Evolutionary conservation across 2,113 vertebrate species (phyloP), one percentile per base, ranked within the genome.

Genomic region (Synchiropus splendidus): DNA sequence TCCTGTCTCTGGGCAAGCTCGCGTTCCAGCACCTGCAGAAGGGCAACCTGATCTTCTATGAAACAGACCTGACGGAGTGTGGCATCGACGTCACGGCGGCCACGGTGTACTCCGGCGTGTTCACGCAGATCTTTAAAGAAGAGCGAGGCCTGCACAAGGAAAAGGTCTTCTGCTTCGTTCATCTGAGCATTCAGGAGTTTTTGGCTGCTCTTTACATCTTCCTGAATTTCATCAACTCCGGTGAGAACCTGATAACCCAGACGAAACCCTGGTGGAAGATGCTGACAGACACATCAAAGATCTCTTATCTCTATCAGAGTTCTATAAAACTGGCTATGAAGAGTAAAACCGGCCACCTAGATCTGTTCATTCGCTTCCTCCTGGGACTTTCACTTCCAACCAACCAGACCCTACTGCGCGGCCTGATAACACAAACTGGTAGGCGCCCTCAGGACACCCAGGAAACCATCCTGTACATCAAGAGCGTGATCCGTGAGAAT

Each of bases 281-380:
- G 11, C 11, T 42, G 18, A 9, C 30, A 43, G 27, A n/a, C 15
- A 6, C 16, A 16, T 15, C 14, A 18, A 2, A 8, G 21, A 5
- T 42, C 9, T 2, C 13, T 9, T 6, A 16, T 27, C 9, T 43
- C 14, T 31, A 43, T 5, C 27, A 31, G 30, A 15, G 14, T 2
- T 18, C 41, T 10, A 16, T 43, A 5, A 14, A 32, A 2, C 16
- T 15, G 31, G 41, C 41, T 5, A 4, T 2, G 9, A 10, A 6
- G 14, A 32, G 30, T n/a, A 10, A 31, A 5, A 27, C 4, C 21
- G 41, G 41, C 14, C 11, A 15, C 40, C 13, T 42, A 18, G 40
- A 42, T 18, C 6, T 42, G 27, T 42, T 42, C 40, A 13, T 42
- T 5, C 40, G 40, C 27, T 42, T 42, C 27, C 27, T 42, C 6